Percentiles rank a stretch among this genome's conserved stretches.
These are phyloP conservation scores for Myotis davidii DNA, from an alignment of 2,113 vertebrate genomes.

Conservation along the genomic window DNA sequence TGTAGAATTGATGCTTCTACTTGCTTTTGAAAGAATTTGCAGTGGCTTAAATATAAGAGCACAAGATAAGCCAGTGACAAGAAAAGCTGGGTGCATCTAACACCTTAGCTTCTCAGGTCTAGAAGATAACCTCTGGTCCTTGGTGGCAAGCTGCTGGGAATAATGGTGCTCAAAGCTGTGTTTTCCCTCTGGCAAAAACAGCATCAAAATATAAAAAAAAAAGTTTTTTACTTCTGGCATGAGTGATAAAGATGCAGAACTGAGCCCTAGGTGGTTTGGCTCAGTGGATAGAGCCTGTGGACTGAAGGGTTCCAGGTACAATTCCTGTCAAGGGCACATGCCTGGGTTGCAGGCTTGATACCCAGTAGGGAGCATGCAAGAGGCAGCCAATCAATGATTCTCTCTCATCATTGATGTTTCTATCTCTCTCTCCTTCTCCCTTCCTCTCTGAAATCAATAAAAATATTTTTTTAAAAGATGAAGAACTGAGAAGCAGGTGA, in stretches of 20 bases:
- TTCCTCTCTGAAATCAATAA: too few relatives aligned
- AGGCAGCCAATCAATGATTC: too few relatives aligned
- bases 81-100: conserved; percentile 50
- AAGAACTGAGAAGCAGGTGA: conserved; percentile 58
- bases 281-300: too few relatives aligned
- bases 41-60: conserved; percentile 41
- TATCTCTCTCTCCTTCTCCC: too few relatives aligned
- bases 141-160: conserved; percentile 55
- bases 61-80: conserved; percentile 43
- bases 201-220: conserved; percentile 65
- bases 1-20: conserved; percentile 40
- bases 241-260: conserved; percentile 65
- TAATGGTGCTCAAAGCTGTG: conserved; percentile 65
- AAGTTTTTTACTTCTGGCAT: conserved; percentile 66
- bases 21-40: conserved; percentile 45
- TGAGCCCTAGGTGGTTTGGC: not conserved
- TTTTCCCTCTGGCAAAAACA: conserved; percentile 71
- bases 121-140: conserved; percentile 59
- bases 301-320: too few relatives aligned
- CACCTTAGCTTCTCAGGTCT: conserved; percentile 58
- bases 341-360: too few relatives aligned
- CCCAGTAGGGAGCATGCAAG: too few relatives aligned
- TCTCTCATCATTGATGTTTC: too few relatives aligned
- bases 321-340: too few relatives aligned
- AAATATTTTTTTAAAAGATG: conserved; percentile 12